A percentile compares a stretch with the other conserved stretches of the same genome.
Conservation (phyloP, 2,888 invertebrate genomes). For the Coelinius sp. region DNA sequence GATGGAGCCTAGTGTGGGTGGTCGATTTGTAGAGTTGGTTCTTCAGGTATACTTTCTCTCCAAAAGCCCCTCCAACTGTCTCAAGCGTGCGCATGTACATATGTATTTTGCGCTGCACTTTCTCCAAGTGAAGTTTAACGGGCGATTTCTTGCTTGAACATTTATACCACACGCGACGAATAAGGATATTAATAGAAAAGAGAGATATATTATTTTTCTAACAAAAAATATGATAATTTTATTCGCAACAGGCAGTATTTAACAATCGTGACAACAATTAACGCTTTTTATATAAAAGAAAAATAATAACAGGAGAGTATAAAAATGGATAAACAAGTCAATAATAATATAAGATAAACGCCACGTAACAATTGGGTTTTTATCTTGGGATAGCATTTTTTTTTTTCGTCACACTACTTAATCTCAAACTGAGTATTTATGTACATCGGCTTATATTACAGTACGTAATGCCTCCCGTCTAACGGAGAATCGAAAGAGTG, state of each 20-base stretch:
- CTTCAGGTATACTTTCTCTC: conserved; percentile 34
- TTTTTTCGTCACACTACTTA: conserved; percentile 8
- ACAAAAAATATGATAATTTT: conserved; percentile 66
- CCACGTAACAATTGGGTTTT: conserved; percentile 8
- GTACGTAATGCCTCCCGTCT: conserved; percentile 6
- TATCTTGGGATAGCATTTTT: background rate
- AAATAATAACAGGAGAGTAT: conserved; percentile 31
- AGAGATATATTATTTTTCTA: conserved; percentile 45
- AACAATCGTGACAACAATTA: conserved; percentile 65
- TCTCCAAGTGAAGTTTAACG: conserved; percentile 47
- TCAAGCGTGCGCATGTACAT: conserved; percentile 14
- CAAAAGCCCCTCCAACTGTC: conserved; percentile 13
- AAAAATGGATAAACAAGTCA: conserved; percentile 34
- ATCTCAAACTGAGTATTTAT: conserved; percentile 54
- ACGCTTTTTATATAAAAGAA: conserved; percentile 51
- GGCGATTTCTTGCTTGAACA: conserved; percentile 39
- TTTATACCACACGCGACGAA: conserved; percentile 20
- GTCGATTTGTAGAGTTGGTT: background rate
- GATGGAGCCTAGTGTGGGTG: background rate
- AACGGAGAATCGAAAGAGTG: background rate
- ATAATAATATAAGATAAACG: conserved; percentile 15
- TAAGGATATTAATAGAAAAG: conserved; percentile 32
- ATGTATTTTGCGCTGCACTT: conserved; percentile 39
- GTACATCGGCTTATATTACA: conserved; percentile 66
- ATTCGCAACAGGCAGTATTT: conserved; percentile 64